These are phyloP conservation scores for Polyodon spathula DNA, from an alignment of 2,113 vertebrate species.

Conservation along the genomic window DNA sequence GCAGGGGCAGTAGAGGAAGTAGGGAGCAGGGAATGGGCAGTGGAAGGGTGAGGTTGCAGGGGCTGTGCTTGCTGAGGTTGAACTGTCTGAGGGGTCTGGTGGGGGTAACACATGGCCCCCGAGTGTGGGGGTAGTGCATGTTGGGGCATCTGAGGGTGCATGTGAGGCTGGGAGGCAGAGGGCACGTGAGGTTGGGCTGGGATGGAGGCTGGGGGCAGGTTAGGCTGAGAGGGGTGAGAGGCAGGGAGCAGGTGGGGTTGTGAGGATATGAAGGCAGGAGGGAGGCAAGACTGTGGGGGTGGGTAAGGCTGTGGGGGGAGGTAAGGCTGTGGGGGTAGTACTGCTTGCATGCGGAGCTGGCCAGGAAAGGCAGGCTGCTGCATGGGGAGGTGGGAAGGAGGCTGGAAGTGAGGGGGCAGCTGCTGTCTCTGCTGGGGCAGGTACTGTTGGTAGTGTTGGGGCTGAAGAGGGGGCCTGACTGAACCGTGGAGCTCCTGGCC, in stretches of 20 bases:
- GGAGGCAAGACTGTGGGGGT: constrained; percentile 35
- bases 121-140: constrained; percentile 38
- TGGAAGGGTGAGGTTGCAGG: constrained; percentile 28
- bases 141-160: constrained; percentile 27
- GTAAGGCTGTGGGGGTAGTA: not conserved
- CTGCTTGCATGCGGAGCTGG: constrained; percentile 23
- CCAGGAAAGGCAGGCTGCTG: constrained; percentile 38
- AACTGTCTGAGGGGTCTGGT: constrained; percentile 38
- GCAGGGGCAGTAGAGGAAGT: constrained; percentile 22
- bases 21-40: not conserved
- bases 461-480: constrained; percentile 30
- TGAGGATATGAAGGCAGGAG: constrained; percentile 22
- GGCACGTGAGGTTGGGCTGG: constrained; percentile 40
- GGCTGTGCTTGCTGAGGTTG: constrained; percentile 31
- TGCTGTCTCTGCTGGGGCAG: constrained; percentile 36
- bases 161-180: constrained; percentile 31
- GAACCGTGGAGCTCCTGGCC: constrained; percentile 24
- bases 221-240: constrained; percentile 5
- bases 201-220: constrained; percentile 10
- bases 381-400: too few relatives aligned
- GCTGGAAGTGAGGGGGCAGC: constrained; percentile 45
- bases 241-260: constrained; percentile 35
- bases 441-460: constrained; percentile 41
- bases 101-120: constrained; percentile 42
- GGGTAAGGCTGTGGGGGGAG: too few relatives aligned